Evolutionary conservation across 2,113 vertebrate genomes (phyloP), one percentile per base, ranked within the genome.

Genomic region (Rhegmatorhina hoffmannsi): DNA sequence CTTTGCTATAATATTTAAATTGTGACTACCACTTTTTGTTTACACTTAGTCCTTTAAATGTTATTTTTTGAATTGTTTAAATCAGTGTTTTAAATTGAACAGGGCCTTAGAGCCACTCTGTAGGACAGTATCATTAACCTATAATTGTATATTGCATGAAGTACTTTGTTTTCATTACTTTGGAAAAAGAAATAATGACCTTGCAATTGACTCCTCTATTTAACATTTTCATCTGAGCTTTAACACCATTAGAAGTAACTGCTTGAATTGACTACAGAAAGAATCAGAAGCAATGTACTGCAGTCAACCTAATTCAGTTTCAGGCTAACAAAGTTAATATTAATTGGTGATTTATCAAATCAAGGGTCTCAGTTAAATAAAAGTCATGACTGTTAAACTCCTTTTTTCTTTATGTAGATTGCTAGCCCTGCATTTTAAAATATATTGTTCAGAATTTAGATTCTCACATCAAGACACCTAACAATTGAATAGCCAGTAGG

Each of bases 151-250:
- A 95, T 90, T 93, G 63, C 82, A 84, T 94, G 36, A 97, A 97
- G 87, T 95, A 96, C 94, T 97, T 94, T 96, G 82, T 97, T 98
- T 98, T 97, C 90, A 97, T 96, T 98, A 96, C 93, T 97, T 92
- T 24, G 44, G 43, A 43, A 68, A 94, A 92, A 91, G 94, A 95
- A 94, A 76, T 96, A 97, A 97, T 96, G 97, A 97, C 97, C 95
- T 97, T 97, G 84, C 92, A 97, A 95, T 97, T 98, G 96, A 97
- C 96, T 97, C 75, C 82, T 95, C 89, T 75, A 91, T 97, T 98
- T 97, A 97, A 97, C 88, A 89, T 97, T 97, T 98, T 97, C 77
- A 92, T 97, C 72, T 96, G 67, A 93, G 93, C 77, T 94, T 87
- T 95, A 92, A 68, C 86, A 96, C 73, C 66, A 96, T 98, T 97